Evolutionary conservation across 2,797 vertebrate species (phyloP), one percentile per base, ranked within the genome.

Genomic region (Clarias pachynema): DNA sequence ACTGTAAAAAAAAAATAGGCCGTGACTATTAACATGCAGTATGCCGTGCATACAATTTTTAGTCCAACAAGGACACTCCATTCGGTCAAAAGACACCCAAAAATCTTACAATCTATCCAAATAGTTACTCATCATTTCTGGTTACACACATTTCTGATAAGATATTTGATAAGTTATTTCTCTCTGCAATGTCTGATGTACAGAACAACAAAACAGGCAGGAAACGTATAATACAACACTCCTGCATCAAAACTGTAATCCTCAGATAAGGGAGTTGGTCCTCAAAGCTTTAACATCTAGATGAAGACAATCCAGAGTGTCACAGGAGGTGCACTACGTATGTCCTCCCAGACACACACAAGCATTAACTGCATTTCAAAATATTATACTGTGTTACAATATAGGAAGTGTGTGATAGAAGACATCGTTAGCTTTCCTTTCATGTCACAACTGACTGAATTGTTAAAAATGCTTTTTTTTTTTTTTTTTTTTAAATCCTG

Each of bases 221-320:
- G 15, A 59, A 14, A 68, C n/a, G n/a, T 37, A 0, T 63, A 29
- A 29, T 59, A 24, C 5, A 37, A 44, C 29, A 3, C 31, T 37
- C 16, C 2, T 34, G 29, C 18, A 18, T 78, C 83, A 26, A 2
- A n/a, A 26, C 66, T 60, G 77, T n/a, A 34, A 69, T 31, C 6
- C 26, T 31, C n/a, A 34, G 84, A 65, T 72, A 80, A 80, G 80
- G n/a, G 84, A 73, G 53, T 44, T 72, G 57, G 59, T 81, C 14
- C 22, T 85, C 22, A 37, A 74, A 74, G 22, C 59, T 49, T 53
- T 29, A 75, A 15, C 53, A 69, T 31, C 24, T 22, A 62, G 73
- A 69, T 53, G 10, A 80, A 49, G 37, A 26, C 15, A 56, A 53
- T 59, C 20, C 22, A n/a, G 74, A 37, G 40, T 56, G 20, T 57